Conservation (phyloP, 2,113 vertebrate species). For the Arothron firmamentum region DNA sequence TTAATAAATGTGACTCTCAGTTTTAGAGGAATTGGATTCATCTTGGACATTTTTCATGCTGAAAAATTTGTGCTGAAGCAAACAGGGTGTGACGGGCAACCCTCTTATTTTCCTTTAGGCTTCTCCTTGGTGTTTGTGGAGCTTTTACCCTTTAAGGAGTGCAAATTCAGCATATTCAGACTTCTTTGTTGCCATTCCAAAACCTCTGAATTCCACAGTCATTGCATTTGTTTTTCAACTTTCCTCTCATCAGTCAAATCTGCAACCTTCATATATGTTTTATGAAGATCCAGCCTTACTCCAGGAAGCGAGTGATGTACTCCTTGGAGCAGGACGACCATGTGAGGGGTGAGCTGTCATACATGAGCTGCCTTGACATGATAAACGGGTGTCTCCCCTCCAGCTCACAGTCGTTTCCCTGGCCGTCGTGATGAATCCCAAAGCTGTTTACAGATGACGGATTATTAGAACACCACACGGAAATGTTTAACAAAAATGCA, state of each 20-base stretch:
- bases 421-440: slow-evolving; percentile 94
- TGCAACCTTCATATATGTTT: background rate
- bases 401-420: slow-evolving; percentile 93
- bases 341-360: slow-evolving; percentile 90
- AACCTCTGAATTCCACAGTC: background rate
- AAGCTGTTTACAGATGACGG: slow-evolving; percentile 75
- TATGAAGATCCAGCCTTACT: slow-evolving; percentile 78
- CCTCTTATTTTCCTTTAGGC: background rate
- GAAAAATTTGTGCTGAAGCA: background rate
- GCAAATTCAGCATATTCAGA: background rate
- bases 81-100: background rate
- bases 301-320: slow-evolving; percentile 95
- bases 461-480: background rate
- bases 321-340: slow-evolving; percentile 98
- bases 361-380: slow-evolving; percentile 95
- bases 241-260: slow-evolving; percentile 12
- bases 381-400: slow-evolving; percentile 84
- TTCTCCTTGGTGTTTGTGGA: background rate
- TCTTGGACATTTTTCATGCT: background rate
- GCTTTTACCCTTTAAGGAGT: background rate
- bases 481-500: background rate
- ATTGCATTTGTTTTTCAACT: background rate
- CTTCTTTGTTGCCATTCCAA: background rate
- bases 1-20: too few species aligned
- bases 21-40: too few species aligned